Evolutionary conservation across 2,797 vertebrate species (phyloP), one percentile per base, ranked within the genome.

Genomic region (Manis javanica): DNA sequence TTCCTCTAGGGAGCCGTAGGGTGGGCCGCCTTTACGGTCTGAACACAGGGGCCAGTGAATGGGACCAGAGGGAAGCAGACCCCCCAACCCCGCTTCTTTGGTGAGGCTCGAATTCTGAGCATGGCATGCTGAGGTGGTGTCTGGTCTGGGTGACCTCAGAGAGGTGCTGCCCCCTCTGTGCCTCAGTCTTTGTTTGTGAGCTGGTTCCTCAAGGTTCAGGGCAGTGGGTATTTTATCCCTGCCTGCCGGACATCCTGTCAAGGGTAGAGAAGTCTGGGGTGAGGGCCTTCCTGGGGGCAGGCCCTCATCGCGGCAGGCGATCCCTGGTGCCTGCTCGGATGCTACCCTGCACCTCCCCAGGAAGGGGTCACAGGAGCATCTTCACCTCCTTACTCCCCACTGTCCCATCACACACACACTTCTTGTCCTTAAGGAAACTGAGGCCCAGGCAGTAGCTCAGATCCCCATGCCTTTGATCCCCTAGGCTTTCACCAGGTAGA

Each of bases 401-500:
- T 0, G 2, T 7, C 24, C 11, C 51, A 13, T 14, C 34, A 12
- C 15, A 3, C 26, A 9, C 29, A 5, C 8, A 0, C 59, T 9
- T 26, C 29, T 79, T 19, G 75, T 31, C 39, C 57, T 24, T 21
- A 18, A 75, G 71, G 69, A 39, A 51, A 37, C 74, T 2, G 53
- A 87, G 69, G 42, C 49, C 55, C 7, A 3, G 0, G 9, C 1
- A 18, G 12, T 18, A 13, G 37, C 23, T 34, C 66, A 1, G 13
- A 57, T 2, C 10, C 79, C 68, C 23, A 2, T 8, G 42, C 18
- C 51, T 87, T 31, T 55, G 53, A 29, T 24, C n/a, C 5, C 4
- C 1, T 12, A 34, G 86, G 34, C 49, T 46, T 42, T 23, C 8
- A 9, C 49, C 34, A 37, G 63, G 63, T 10, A 23, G 42, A 37